These are phyloP conservation scores for Sebastes cheni DNA, from an alignment of 2,797 vertebrate genomes.

Conservation along the genomic window DNA sequence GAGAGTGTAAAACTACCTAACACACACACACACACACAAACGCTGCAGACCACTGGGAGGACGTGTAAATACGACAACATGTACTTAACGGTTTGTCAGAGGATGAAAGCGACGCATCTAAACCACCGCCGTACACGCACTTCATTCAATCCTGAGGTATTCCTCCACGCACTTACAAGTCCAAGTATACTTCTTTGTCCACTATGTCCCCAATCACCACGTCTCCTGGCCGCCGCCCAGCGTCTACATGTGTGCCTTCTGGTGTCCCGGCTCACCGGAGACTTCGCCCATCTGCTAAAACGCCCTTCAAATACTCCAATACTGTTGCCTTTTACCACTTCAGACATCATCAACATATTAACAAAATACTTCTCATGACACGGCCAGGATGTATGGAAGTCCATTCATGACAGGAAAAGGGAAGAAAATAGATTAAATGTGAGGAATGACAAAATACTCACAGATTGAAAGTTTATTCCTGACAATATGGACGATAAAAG, in stretches of 20 bases:
- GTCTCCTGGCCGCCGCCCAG: conserved; percentile 28
- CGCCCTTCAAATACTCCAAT: background rate
- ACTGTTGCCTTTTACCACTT: conserved; percentile 22
- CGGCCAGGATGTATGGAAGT: background rate
- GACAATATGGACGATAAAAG: background rate
- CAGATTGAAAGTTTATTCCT: background rate
- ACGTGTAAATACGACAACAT: conserved; percentile 20
- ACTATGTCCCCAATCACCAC: background rate
- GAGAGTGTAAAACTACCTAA: conserved; percentile 63
- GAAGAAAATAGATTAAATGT: background rate
- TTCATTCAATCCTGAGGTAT: background rate
- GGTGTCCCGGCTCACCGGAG: conserved; percentile 47
- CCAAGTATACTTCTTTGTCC: background rate
- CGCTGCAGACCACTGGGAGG: conserved; percentile 21
- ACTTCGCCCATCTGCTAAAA: background rate
- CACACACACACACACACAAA: background rate
- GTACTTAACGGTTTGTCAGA: background rate
- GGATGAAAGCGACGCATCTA: background rate
- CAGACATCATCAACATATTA: background rate
- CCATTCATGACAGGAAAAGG: background rate
- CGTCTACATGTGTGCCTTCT: conserved; percentile 71
- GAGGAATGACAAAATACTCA: background rate
- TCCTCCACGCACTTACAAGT: background rate
- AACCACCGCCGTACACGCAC: background rate
- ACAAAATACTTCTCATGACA: background rate